A percentile compares a stretch with the other conserved stretches of the same genome.
Conservation (phyloP, 2,113 vertebrate genomes). For the Neolamprologus sp. region DNA sequence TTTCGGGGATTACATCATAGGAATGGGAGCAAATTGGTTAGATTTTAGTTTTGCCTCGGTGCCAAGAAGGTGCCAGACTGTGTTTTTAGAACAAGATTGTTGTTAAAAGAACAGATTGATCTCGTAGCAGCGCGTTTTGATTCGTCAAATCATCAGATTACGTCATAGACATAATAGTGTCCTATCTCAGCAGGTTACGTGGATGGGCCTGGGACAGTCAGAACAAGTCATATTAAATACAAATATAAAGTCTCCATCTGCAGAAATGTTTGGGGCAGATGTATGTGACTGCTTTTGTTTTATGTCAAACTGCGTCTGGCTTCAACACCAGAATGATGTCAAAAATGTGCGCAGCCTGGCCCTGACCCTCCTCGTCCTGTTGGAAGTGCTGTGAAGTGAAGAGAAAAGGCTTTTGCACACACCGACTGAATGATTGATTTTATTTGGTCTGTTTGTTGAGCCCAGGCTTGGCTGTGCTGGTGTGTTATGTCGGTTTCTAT, state of each 20-base stretch:
- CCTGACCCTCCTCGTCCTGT: neutral
- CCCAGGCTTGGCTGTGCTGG: conserved; percentile 65
- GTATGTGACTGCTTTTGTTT: neutral
- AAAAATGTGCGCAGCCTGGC: neutral
- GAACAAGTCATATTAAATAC: neutral
- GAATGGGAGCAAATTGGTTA: conserved; percentile 17
- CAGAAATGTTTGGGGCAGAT: neutral
- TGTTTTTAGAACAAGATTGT: neutral
- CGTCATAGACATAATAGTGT: neutral
- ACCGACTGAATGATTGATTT: conserved; percentile 59
- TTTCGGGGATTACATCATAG: conserved; percentile 57
- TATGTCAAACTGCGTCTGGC: neutral
- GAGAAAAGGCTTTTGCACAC: conserved; percentile 18
- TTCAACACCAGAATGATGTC: conserved; percentile 26
- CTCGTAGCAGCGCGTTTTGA: neutral
- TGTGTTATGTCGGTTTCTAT: conserved; percentile 91
- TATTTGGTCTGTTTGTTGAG: conserved; percentile 75
- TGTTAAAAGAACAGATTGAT: neutral
- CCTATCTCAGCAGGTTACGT: neutral
- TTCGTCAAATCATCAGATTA: neutral
- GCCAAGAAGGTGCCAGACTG: neutral
- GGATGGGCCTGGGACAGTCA: neutral
- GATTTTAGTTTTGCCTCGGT: neutral
- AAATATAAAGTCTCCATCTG: neutral
- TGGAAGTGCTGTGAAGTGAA: conserved; percentile 9